These are phyloP conservation scores for Oligia fasciuncula DNA, from an alignment of 2,888 invertebrate species.

Conservation along the genomic window DNA sequence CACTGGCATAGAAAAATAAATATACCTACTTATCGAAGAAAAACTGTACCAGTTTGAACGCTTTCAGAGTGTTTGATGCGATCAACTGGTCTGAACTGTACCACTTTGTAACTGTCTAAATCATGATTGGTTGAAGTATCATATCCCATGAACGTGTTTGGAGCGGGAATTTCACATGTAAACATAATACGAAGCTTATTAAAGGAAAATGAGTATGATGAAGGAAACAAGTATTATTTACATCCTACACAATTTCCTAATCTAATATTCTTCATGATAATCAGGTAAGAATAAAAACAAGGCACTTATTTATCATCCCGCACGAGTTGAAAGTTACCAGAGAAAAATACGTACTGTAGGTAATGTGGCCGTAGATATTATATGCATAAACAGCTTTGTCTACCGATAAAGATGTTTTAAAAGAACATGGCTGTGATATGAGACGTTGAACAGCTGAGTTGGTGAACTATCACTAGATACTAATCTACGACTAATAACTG, in stretches of 20 bases:
- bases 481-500: background rate
- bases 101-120: background rate
- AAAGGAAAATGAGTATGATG: background rate
- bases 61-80: background rate
- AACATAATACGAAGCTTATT: background rate
- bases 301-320: constrained; percentile 36
- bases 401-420: background rate
- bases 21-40: background rate
- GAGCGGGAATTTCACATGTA: background rate
- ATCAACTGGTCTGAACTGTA: background rate
- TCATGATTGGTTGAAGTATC: background rate
- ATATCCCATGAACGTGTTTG: background rate
- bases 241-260: constrained; percentile 68
- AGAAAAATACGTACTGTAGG: constrained; percentile 7
- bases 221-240: constrained; percentile 34
- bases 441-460: background rate
- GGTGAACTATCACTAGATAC: background rate
- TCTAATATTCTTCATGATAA: constrained; percentile 52
- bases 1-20: background rate
- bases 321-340: constrained; percentile 40
- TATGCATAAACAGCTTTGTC: background rate
- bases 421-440: background rate
- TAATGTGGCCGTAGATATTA: background rate
- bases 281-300: constrained; percentile 45
- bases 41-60: background rate